Percentiles rank a stretch among this genome's conserved stretches.
phyloP scores from a whole-genome alignment of 2,113 vertebrate genomes.

The Onychostruthus taczanowskii region DNA sequence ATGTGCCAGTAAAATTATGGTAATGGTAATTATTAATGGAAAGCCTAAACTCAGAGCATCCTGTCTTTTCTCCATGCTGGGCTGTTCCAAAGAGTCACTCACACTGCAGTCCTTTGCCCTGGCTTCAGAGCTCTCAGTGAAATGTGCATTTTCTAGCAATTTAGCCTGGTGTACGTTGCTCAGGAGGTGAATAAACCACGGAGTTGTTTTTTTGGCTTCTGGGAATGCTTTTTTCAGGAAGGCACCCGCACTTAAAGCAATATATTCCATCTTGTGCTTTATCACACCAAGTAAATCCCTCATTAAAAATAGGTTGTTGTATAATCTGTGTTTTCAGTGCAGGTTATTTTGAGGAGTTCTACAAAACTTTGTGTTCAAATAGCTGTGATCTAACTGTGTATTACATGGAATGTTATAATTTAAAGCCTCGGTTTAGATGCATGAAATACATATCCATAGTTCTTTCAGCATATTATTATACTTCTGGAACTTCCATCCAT shows the following conservation, averaged over 20 bases:
- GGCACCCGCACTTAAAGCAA: not conserved
- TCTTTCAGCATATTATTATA: not conserved
- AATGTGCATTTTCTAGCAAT: not conserved
- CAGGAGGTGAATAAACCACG: not conserved
- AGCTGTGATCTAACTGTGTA: not conserved
- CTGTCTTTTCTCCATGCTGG: not conserved
- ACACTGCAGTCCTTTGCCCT: not conserved
- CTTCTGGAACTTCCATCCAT: not conserved
- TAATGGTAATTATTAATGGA: not conserved
- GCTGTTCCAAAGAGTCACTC: not conserved
- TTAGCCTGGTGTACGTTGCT: not conserved
- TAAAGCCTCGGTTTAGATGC: not conserved
- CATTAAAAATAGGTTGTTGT: not conserved
- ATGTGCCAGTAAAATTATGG: not conserved
- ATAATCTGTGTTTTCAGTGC: not conserved
- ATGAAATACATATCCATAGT: not conserved
- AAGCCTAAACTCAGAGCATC: not conserved
- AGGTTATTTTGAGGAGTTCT: not conserved
- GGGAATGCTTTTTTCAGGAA: not conserved
- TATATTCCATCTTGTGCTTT: not conserved
- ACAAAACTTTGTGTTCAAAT: not conserved
- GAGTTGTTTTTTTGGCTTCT: not conserved
- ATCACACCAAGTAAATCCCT: not conserved
- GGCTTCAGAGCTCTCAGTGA: not conserved
- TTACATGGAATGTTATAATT: not conserved